Evolutionary conservation across 37 sponge, comb jelly and placozoan species (phyloP).

Genomic region (Amphimedon queenslandica): DNA sequence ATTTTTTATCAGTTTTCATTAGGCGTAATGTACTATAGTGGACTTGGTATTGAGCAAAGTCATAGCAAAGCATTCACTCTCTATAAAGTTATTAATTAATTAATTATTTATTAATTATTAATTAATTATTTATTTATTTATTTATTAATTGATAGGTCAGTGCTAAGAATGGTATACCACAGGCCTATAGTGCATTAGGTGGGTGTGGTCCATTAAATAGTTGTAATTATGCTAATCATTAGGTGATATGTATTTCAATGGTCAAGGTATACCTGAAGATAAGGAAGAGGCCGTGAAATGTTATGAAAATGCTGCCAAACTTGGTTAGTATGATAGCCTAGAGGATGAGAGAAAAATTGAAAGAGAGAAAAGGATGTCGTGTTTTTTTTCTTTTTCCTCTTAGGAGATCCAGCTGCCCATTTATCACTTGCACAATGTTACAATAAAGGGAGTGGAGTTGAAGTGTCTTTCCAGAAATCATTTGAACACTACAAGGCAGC

Average conservation of each 20-base stretch:
- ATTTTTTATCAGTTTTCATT: slow-evolving; percentile 53
- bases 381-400: not conserved
- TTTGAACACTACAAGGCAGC: slow-evolving; percentile 59
- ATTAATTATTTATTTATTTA: not conserved
- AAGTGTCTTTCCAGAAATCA: slow-evolving; percentile 46
- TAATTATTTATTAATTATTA: not conserved
- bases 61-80: slow-evolving; percentile 58
- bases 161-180: slow-evolving; percentile 68
- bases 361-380: no score
- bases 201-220: not conserved
- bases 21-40: slow-evolving; percentile 70
- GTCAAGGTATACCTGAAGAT: slow-evolving; percentile 64
- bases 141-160: slow-evolving; percentile 42
- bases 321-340: slow-evolving; percentile 21
- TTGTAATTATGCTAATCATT: not conserved
- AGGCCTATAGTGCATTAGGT: slow-evolving; percentile 70
- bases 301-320: slow-evolving; percentile 54
- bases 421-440: slow-evolving; percentile 79
- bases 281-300: slow-evolving; percentile 48
- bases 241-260: slow-evolving; percentile 61
- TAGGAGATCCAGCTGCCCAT: slow-evolving; percentile 64
- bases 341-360: no score
- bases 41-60: slow-evolving; percentile 75
- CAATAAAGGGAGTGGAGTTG: slow-evolving; percentile 71
- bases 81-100: slow-evolving; percentile 42